Conservation (phyloP, 1,140 invertebrate genomes). For the Ceratina australensis region DNA sequence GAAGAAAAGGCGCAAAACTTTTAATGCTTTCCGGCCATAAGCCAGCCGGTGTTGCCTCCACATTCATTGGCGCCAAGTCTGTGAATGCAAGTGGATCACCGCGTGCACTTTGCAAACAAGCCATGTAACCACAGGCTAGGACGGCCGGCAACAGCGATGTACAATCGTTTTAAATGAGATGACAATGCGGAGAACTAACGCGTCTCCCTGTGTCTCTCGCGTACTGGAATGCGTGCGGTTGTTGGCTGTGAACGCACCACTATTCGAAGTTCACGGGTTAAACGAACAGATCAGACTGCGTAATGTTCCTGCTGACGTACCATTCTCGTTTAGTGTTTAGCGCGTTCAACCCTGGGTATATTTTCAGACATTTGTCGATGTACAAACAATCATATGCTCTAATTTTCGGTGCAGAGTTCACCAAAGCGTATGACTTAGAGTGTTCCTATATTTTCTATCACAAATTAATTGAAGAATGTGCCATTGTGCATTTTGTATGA, state of each 20-base stretch:
- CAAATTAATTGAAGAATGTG: no score
- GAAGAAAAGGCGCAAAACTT: conserved; percentile 11
- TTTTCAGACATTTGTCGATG: not conserved
- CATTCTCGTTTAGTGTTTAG: conserved; percentile 21
- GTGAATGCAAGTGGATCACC: conserved; percentile 27
- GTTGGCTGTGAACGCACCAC: conserved; percentile 54
- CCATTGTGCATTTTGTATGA: no score
- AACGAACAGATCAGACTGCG: conserved; percentile 47
- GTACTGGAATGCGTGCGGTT: conserved; percentile 51
- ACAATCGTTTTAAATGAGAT: conserved; percentile 61
- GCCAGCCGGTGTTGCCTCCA: conserved; percentile 23
- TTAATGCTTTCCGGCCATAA: conserved; percentile 9
- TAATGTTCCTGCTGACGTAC: conserved; percentile 20
- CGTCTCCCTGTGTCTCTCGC: conserved; percentile 9
- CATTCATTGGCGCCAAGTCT: conserved; percentile 33
- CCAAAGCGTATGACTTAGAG: no score
- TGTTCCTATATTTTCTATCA: no score
- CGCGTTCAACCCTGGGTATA: not conserved
- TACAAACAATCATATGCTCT: no score
- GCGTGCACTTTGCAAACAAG: conserved; percentile 44
- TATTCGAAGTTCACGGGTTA: conserved; percentile 54
- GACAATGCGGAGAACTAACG: conserved; percentile 47
- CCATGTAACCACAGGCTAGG: not conserved
- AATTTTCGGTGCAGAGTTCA: no score
- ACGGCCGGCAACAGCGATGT: conserved; percentile 9